Conservation (phyloP, 2,113 vertebrate species). For the Odocoileus virginianus region DNA sequence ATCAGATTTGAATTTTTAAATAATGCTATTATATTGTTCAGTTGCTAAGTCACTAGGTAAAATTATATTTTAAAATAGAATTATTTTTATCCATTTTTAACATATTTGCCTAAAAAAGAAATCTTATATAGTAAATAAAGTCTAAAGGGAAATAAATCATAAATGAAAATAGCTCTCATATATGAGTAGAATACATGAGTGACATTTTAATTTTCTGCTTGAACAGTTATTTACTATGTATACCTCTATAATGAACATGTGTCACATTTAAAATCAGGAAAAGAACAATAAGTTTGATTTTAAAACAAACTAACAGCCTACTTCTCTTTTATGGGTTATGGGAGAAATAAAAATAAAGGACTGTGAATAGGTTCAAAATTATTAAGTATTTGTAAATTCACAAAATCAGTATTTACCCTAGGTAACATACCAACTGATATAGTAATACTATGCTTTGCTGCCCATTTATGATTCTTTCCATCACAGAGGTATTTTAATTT, state of each 20-base stretch:
- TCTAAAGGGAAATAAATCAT: not conserved
- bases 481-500: not conserved
- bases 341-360: not conserved
- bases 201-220: slow-evolving; percentile 13
- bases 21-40: not conserved
- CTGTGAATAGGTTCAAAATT: not conserved
- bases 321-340: not conserved
- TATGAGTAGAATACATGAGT: not conserved
- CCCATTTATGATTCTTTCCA: not conserved
- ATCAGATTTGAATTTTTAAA: not conserved
- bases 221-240: not conserved
- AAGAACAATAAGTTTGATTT: not conserved
- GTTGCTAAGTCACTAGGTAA: not conserved
- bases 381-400: not conserved
- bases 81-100: not conserved
- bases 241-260: not conserved
- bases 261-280: slow-evolving; percentile 7
- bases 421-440: not conserved
- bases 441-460: not conserved
- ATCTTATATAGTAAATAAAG: not conserved
- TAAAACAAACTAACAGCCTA: not conserved
- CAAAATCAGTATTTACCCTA: not conserved
- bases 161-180: not conserved
- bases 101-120: not conserved
- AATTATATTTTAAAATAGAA: not conserved